Percentiles rank a stretch among this genome's conserved stretches.
Conservation (phyloP, 2,888 invertebrate genomes). For the Rhyacophila evoluta region DNA sequence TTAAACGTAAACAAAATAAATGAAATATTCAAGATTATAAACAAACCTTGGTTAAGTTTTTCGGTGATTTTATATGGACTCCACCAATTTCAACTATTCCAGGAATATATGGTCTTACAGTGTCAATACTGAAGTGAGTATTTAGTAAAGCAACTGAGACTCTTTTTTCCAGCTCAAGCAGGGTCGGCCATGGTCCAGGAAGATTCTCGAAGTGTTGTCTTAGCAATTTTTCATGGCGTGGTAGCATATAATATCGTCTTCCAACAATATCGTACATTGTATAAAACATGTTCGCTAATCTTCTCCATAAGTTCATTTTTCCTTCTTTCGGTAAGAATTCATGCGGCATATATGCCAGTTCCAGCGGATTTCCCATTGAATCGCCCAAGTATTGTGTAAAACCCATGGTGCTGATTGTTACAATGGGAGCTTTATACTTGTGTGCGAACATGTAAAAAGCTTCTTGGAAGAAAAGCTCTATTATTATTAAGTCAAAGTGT, state of each 20-base stretch:
- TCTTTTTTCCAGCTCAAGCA: constrained; percentile 63
- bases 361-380: constrained; percentile 55
- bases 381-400: constrained; percentile 54
- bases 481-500: constrained; percentile 57
- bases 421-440: constrained; percentile 56
- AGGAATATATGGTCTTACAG: constrained; percentile 63
- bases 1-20: no score
- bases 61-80: constrained; percentile 65
- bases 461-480: constrained; percentile 57
- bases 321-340: constrained; percentile 60
- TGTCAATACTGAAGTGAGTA: constrained; percentile 64
- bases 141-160: constrained; percentile 66
- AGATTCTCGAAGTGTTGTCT: constrained; percentile 58
- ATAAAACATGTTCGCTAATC: constrained; percentile 61
- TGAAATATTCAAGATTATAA: no score
- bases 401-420: constrained; percentile 54
- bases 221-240: constrained; percentile 60
- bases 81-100: constrained; percentile 69
- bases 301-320: constrained; percentile 65
- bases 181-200: constrained; percentile 60
- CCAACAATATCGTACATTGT: constrained; percentile 60
- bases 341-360: constrained; percentile 65
- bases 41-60: constrained; percentile 57
- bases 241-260: constrained; percentile 59
- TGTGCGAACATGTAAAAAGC: constrained; percentile 57